Base-by-base conservation (phyloP, 2,797 vertebrate genomes). In the Threskiornis aethiopicus region DNA sequence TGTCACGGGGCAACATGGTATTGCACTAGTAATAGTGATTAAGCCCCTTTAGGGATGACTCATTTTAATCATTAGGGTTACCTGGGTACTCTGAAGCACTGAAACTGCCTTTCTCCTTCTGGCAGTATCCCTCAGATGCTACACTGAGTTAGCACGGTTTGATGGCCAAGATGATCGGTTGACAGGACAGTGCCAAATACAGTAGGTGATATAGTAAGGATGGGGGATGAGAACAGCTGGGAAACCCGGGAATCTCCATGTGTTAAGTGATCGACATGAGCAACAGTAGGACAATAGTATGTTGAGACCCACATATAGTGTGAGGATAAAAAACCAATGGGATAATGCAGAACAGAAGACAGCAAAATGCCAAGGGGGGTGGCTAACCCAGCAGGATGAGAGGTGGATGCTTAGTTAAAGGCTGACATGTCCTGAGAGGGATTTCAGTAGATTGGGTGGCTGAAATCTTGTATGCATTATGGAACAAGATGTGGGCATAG, bases 381-480 rank as follows among this genome's bases (percentile, higher is more conserved):
- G 76, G 35, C 69, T 81, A 92, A 85, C 39, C 19, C 72, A 65
- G n/a, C 13, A 52, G 42, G 82, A 93, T 82, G 79, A 70, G 69
- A 84, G 33, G 37, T 51, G 57, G 57, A 61, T 81, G 44, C 70
- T 90, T 85, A 78, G 65, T 93, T 82, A 67, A 87, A 76, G 52
- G 9, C 54, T 90, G 82, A 59, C 77, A 51, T 73, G 54, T 84
- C 16, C 26, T 81, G 65, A 83, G 83, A 84, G 49, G 79, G 84
- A 93, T 93, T 96, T 91, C 57, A 66, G 71, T 66, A 94, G 91
- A 88, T 44, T 92, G 84, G 19, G 20, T 97, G 77, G 71, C 84
- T 95, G 87, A 90, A 95, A 96, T 95, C 84, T 87, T 95, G 91
- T 90, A 95, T 86, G 73, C 81, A 91, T 91, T 95, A 79, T 94